Evolutionary conservation across 2,113 vertebrate species (phyloP).

Genomic region (Equus quagga): DNA sequence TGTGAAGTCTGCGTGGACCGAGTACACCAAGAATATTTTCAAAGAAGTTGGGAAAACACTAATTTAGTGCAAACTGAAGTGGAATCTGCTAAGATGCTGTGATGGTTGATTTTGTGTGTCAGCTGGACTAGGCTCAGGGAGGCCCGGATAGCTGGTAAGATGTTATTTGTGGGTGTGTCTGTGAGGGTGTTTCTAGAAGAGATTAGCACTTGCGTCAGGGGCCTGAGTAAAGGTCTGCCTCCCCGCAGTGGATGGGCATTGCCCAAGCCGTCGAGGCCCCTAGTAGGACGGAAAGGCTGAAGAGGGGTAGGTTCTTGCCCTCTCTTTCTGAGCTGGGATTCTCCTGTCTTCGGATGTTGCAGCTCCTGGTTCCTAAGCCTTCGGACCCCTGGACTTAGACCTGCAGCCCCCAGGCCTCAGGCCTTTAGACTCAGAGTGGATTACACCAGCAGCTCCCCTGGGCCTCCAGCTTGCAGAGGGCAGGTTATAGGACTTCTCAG

Average conservation of each 20-base stretch:
- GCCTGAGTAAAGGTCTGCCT: no score
- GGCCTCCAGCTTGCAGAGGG: fast-evolving
- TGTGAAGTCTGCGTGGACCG: not conserved
- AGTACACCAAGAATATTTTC: not conserved
- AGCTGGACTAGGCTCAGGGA: fast-evolving
- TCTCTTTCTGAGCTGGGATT: no score
- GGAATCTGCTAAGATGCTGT: not conserved
- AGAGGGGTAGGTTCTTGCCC: not conserved
- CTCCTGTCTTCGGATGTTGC: not conserved
- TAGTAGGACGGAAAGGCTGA: no score
- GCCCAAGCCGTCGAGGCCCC: no score
- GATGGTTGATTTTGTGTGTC: no score
- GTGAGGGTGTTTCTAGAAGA: not conserved
- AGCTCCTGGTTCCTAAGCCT: not conserved
- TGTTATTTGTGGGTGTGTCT: fast-evolving
- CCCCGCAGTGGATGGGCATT: no score
- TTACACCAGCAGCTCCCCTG: not conserved
- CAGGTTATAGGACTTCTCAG: not conserved
- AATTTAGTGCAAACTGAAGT: no score
- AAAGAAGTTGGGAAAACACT: not conserved
- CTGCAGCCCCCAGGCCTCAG: no score
- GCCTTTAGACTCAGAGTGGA: no score
- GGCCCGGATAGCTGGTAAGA: not conserved
- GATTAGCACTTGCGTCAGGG: not conserved
- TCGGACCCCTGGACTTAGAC: not conserved